Conservation (phyloP, 2,888 invertebrate species). For the Dendrolimus houi region DNA sequence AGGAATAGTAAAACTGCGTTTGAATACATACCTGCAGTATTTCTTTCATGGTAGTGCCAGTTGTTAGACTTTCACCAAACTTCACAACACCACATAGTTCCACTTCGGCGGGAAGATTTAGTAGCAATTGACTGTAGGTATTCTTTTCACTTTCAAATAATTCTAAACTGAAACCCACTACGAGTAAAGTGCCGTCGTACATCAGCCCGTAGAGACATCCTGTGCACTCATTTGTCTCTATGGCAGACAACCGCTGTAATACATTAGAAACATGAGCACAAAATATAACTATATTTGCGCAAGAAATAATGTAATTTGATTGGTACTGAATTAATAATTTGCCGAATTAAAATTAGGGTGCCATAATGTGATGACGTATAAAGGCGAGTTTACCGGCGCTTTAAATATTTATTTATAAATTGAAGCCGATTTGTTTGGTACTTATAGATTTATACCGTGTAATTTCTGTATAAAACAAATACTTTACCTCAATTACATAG, state of each 20-base stretch:
- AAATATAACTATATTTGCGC: neutral
- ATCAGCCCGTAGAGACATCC: constrained; percentile 86
- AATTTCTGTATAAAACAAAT: constrained; percentile 16
- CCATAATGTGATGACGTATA: constrained; percentile 34
- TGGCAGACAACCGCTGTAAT: constrained; percentile 79
- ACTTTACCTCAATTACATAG: constrained; percentile 81
- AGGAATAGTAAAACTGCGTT: no score
- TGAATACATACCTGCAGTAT: constrained; percentile 63
- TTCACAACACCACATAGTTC: constrained; percentile 86
- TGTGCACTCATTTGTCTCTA: constrained; percentile 76
- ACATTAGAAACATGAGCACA: neutral
- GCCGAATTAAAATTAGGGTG: constrained; percentile 1
- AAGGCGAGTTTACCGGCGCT: constrained; percentile 6
- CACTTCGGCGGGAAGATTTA: constrained; percentile 84
- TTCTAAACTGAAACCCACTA: constrained; percentile 82
- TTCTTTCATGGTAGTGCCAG: constrained; percentile 78
- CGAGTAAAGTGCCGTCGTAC: constrained; percentile 81
- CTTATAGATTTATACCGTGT: neutral
- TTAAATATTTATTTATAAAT: constrained; percentile 10
- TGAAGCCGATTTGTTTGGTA: neutral
- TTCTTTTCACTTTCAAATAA: constrained; percentile 74
- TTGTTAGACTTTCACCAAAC: constrained; percentile 77
- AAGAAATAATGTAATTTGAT: neutral
- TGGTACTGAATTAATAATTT: neutral
- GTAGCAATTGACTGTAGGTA: constrained; percentile 69